Evolutionary conservation across 2,113 vertebrate species (phyloP), one percentile per base, ranked within the genome.

Genomic region (Colistium nudipinnis): DNA sequence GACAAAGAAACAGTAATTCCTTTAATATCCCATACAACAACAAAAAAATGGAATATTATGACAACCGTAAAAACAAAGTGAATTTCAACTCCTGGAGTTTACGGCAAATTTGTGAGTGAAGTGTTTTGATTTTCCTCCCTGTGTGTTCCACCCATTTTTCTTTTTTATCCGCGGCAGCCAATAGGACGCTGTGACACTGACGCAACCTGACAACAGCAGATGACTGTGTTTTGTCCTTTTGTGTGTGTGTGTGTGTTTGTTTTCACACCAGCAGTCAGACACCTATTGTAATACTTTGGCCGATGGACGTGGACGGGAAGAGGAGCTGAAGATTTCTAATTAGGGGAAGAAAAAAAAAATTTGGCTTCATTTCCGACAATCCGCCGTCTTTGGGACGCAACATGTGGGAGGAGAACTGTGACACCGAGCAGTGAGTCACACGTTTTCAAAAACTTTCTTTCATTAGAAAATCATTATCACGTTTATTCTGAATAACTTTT

Each of bases 371-470:
- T n/a, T n/a, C n/a, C n/a, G 51, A 28, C 4, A 33, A 54, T 13
- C 43, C 17, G 53, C 24, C 7, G 20, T 3, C 2, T 2, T 22
- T 36, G 1, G 38, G 52, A 53, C 19, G 63, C 59, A 81, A 41
- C 62, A 87, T 87, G 85, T 85, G 60, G 80, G 82, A 87, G 67
- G 82, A 83, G 64, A 83, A 24, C 67, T 68, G 47, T 7, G 82
- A 87, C 13, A 63, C 74, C 4, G 85, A 87, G 74, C 82, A 87
- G 85, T 87, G 78, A 83, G 85, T 85, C 62, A 62, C 14, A n/a
- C n/a, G n/a, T n/a, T n/a, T n/a, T n/a, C n/a, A n/a, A n/a, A n/a
- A n/a, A n/a, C n/a, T n/a, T n/a, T n/a, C n/a, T n/a, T n/a, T n/a
- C n/a, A n/a, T n/a, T n/a, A n/a, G n/a, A n/a, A n/a, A n/a, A n/a